Evolutionary conservation across 53 echinoderm and acorn worm genomes (phyloP).

Genomic region (Temnopleurus reevesii): DNA sequence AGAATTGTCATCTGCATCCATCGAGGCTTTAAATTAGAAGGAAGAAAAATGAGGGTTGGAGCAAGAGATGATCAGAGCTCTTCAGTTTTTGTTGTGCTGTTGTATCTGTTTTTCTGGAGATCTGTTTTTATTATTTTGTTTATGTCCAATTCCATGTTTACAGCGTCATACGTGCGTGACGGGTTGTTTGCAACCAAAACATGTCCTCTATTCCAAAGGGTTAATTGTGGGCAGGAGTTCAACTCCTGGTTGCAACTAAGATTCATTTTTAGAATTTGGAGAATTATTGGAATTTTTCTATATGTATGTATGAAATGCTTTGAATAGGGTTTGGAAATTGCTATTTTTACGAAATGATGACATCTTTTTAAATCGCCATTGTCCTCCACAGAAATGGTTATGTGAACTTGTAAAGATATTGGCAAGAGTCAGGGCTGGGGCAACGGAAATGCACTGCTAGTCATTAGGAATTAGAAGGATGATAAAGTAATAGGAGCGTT

Average conservation of each 20-base stretch:
- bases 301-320: neutral
- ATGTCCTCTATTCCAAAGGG: neutral
- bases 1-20: no score
- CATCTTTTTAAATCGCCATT: neutral
- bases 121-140: no score
- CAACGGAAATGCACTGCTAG: neutral
- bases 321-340: neutral
- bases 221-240: neutral
- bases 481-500: no score
- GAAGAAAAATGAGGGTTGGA: no score
- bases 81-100: neutral
- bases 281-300: neutral
- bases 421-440: neutral
- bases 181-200: neutral
- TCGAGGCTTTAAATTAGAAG: no score
- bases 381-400: neutral
- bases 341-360: neutral
- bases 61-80: no score
- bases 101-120: neutral
- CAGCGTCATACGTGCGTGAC: neutral
- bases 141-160: neutral
- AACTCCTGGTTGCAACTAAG: neutral
- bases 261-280: neutral
- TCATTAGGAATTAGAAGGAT: neutral
- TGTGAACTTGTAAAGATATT: slow-evolving; percentile 11